Conservation (phyloP, 2,113 vertebrate species). For the Pelobates fuscus region DNA sequence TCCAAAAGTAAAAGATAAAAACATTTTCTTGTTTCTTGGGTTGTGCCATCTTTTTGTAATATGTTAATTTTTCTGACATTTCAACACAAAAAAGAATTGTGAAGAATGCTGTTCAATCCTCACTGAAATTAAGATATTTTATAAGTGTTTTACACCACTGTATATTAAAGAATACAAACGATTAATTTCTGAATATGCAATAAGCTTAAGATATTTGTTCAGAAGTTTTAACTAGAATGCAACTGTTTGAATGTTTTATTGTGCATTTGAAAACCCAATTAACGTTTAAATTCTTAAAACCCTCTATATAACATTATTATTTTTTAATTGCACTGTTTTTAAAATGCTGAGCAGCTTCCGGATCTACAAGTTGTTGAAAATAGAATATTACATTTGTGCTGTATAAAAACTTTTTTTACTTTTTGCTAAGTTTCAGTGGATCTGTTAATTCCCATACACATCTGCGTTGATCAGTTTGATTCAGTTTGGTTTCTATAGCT, state of each 20-base stretch:
- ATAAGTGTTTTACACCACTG: slow-evolving; percentile 74
- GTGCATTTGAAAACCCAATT: slow-evolving; percentile 66
- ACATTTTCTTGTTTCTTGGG: slow-evolving; percentile 64
- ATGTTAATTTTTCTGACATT: slow-evolving; percentile 65
- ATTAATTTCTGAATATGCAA: slow-evolving; percentile 79
- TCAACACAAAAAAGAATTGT: slow-evolving; percentile 59
- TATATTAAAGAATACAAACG: slow-evolving; percentile 69
- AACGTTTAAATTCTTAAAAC: slow-evolving; percentile 66
- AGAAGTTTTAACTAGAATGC: slow-evolving; percentile 64
- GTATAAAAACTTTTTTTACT: slow-evolving; percentile 49
- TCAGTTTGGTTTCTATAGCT: slow-evolving; percentile 63
- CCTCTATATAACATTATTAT: slow-evolving; percentile 64
- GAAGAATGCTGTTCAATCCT: slow-evolving; percentile 60
- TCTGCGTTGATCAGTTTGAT: slow-evolving; percentile 62
- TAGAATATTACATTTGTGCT: background rate
- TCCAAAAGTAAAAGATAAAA: slow-evolving; percentile 79
- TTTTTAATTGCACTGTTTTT: slow-evolving; percentile 75
- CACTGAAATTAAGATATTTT: slow-evolving; percentile 66
- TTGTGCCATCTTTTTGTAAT: slow-evolving; percentile 70
- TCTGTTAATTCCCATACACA: slow-evolving; percentile 63
- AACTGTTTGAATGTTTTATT: slow-evolving; percentile 55
- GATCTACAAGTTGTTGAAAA: slow-evolving; percentile 51
- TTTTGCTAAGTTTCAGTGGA: slow-evolving; percentile 43
- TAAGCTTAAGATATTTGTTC: slow-evolving; percentile 72
- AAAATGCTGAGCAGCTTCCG: slow-evolving; percentile 63